These are phyloP conservation scores for Lottia gigantea DNA, from an alignment of 2,888 invertebrate genomes.

Conservation along the genomic window DNA sequence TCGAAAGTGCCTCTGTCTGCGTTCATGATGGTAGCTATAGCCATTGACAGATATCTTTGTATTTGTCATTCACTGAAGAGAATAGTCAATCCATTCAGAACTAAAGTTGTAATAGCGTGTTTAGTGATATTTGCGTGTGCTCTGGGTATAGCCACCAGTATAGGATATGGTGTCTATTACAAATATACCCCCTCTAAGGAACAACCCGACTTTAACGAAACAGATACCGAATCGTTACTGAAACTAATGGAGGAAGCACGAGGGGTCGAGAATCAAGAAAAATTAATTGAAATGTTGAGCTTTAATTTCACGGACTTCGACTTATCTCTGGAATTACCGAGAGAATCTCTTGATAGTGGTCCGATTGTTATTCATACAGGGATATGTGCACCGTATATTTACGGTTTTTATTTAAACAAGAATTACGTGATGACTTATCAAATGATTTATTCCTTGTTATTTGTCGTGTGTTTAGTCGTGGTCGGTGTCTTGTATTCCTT, in stretches of 20 bases:
- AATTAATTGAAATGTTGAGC: neutral
- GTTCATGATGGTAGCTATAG: constrained; percentile 63
- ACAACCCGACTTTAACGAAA: neutral
- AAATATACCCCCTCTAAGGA: neutral
- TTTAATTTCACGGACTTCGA: neutral
- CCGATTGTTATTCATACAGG: constrained; percentile 40
- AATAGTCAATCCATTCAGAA: constrained; percentile 41
- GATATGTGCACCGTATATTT: constrained; percentile 38
- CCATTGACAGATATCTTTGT: constrained; percentile 63
- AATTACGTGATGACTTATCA: constrained; percentile 53
- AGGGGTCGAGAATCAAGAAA: neutral
- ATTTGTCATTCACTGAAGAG: constrained; percentile 57
- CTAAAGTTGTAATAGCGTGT: constrained; percentile 39
- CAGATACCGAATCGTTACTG: neutral
- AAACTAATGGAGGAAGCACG: neutral
- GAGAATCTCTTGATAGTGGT: neutral
- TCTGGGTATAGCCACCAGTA: constrained; percentile 46
- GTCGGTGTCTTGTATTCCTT: constrained; percentile 63
- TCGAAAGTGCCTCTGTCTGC: constrained; percentile 59
- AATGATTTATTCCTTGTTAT: constrained; percentile 61
- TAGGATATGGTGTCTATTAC: constrained; percentile 46
- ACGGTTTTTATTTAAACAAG: constrained; percentile 39
- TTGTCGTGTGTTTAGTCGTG: constrained; percentile 60
- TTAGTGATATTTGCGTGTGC: constrained; percentile 40
- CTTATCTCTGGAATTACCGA: neutral